These are phyloP conservation scores for Tamias sibiricus DNA, from an alignment of 2,113 vertebrate species.

Conservation along the genomic window DNA sequence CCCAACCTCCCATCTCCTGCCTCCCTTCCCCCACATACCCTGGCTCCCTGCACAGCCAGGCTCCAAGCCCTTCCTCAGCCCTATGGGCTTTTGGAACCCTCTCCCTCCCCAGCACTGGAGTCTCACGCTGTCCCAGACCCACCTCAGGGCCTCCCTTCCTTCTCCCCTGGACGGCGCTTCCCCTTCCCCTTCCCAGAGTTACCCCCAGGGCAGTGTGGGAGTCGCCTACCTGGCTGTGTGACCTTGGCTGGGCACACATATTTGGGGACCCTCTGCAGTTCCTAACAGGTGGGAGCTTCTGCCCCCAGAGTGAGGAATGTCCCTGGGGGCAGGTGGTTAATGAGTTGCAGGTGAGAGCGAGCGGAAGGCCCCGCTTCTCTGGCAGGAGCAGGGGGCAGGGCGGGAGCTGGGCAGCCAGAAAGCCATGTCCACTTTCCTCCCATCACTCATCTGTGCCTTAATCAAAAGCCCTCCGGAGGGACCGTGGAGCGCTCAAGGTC, in stretches of 20 bases:
- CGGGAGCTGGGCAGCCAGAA: not conserved
- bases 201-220: not conserved
- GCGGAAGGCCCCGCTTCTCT: not conserved
- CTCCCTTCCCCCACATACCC: accelerated
- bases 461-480: not conserved
- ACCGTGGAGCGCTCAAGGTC: slow-evolving; percentile 17
- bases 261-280: not conserved
- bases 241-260: not conserved
- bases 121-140: not conserved
- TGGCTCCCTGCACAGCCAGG: not conserved
- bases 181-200: too few species aligned
- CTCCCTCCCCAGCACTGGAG: not conserved
- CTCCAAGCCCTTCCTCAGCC: not conserved
- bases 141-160: not conserved
- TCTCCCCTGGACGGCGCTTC: not conserved
- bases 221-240: not conserved
- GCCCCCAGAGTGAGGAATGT: not conserved
- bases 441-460: not conserved
- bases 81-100: not conserved
- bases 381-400: not conserved
- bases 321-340: slow-evolving; percentile 30
- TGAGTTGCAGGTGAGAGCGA: slow-evolving; percentile 38
- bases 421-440: not conserved
- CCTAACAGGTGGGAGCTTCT: not conserved
- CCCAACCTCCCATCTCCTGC: too few species aligned